Conservation (phyloP, 2,888 invertebrate genomes). For the Odontocolon sp. region DNA sequence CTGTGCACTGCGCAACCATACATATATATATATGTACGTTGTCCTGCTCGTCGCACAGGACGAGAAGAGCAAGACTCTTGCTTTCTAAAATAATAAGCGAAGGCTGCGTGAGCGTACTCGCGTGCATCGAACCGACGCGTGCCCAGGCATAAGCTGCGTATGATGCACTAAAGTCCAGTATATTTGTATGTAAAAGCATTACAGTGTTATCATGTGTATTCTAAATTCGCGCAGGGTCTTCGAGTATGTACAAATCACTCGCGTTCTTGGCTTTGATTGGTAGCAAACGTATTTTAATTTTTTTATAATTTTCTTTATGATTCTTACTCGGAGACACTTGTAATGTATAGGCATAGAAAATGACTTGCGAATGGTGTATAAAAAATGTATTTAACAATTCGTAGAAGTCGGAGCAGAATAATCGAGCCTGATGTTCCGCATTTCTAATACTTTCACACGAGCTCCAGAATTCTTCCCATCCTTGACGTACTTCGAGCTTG, state of each 20-base stretch:
- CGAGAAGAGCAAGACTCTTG: conserved; percentile 63
- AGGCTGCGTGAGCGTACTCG: conserved; percentile 65
- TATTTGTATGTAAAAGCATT: conserved; percentile 1
- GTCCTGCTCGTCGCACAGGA: conserved; percentile 24
- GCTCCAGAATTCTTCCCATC: conserved; percentile 33
- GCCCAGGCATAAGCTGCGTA: too few species aligned
- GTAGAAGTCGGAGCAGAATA: conserved; percentile 2
- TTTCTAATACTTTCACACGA: conserved; percentile 46
- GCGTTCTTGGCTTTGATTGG: not conserved
- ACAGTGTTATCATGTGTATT: conserved; percentile 11
- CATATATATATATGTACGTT: conserved; percentile 10
- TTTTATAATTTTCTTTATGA: too few species aligned
- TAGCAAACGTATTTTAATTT: too few species aligned
- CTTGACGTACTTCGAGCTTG: not conserved
- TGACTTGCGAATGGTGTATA: not conserved
- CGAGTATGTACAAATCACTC: conserved; percentile 8
- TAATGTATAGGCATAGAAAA: too few species aligned
- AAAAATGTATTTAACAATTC: conserved; percentile 18
- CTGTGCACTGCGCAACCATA: not conserved
- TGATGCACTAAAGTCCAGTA: conserved; percentile 12
- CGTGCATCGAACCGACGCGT: conserved; percentile 61
- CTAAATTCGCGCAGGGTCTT: not conserved
- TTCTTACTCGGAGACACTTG: too few species aligned
- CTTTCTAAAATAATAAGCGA: conserved; percentile 71
- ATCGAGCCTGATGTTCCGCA: conserved; percentile 10